A percentile compares a stretch with the other conserved stretches of the same genome.
These are phyloP conservation scores for Loxodonta africana DNA, from an alignment of 2,113 vertebrate genomes.

Conservation along the genomic window DNA sequence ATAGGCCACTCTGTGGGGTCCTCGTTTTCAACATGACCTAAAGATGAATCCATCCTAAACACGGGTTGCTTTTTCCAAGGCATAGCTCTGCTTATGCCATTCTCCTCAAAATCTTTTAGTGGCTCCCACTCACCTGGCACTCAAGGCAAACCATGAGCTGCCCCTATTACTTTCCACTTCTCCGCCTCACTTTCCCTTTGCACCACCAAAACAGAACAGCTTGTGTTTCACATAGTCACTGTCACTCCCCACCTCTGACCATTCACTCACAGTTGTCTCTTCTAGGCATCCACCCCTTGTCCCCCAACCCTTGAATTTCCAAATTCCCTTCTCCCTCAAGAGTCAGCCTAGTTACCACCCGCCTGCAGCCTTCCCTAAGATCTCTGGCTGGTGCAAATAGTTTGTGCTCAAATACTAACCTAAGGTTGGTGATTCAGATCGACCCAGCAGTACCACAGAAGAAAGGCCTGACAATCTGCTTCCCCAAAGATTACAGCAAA, in stretches of 20 bases:
- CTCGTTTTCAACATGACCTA: not conserved
- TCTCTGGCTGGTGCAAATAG: too few species aligned
- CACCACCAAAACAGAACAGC: not conserved
- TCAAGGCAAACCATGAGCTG: not conserved
- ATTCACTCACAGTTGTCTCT: not conserved
- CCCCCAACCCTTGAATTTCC: constrained; percentile 10
- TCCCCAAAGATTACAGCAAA: too few species aligned
- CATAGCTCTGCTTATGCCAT: not conserved
- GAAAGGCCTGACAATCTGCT: too few species aligned
- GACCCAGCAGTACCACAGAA: too few species aligned
- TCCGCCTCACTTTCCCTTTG: not conserved
- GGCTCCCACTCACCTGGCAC: not conserved
- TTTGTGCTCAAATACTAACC: too few species aligned
- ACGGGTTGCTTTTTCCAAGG: not conserved
- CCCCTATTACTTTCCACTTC: not conserved
- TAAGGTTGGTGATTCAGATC: too few species aligned
- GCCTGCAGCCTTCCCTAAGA: not conserved
- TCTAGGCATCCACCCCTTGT: not conserved
- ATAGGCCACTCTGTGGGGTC: not conserved
- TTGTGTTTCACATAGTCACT: not conserved
- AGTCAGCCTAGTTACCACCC: not conserved
- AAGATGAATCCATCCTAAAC: not conserved
- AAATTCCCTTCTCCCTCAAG: not conserved
- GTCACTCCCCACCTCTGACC: not conserved
- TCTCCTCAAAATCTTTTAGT: not conserved